Conservation (phyloP, 2,888 invertebrate species). For the Brenthis hecate region DNA sequence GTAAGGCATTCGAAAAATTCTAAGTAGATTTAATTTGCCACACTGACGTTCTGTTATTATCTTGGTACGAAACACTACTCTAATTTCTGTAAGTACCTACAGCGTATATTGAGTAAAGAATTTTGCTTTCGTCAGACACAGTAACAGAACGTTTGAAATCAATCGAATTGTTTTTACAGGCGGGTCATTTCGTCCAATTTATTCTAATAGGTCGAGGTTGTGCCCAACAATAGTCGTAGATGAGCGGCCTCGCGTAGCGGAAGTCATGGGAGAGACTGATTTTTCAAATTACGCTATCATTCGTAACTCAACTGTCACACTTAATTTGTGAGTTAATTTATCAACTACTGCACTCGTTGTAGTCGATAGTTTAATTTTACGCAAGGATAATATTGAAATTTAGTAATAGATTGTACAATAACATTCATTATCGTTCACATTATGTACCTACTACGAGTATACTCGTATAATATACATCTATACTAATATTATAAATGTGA, state of each 20-base stretch:
- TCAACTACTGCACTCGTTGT: no score
- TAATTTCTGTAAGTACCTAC: background rate
- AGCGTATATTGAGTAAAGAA: background rate
- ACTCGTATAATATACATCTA: no score
- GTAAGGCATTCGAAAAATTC: no score
- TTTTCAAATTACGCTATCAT: slow-evolving; percentile 12
- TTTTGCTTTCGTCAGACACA: background rate
- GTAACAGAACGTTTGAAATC: slow-evolving; percentile 6
- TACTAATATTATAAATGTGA: no score
- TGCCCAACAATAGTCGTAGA: slow-evolving; percentile 10
- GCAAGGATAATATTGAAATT: no score
- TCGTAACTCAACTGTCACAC: background rate
- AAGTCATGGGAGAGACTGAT: slow-evolving; percentile 10
- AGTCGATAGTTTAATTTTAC: no score
- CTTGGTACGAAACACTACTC: no score
- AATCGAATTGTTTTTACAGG: slow-evolving; percentile 15
- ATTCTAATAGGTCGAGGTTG: background rate
- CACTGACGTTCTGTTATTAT: no score
- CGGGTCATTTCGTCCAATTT: background rate
- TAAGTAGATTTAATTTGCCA: no score
- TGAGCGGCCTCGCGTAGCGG: slow-evolving; percentile 21
- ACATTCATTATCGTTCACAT: no score
- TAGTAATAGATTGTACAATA: no score
- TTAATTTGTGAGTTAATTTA: background rate
- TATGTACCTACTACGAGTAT: no score